phyloP scores from a whole-genome alignment of 2,797 vertebrate genomes.

The Epinephelus awoara region DNA sequence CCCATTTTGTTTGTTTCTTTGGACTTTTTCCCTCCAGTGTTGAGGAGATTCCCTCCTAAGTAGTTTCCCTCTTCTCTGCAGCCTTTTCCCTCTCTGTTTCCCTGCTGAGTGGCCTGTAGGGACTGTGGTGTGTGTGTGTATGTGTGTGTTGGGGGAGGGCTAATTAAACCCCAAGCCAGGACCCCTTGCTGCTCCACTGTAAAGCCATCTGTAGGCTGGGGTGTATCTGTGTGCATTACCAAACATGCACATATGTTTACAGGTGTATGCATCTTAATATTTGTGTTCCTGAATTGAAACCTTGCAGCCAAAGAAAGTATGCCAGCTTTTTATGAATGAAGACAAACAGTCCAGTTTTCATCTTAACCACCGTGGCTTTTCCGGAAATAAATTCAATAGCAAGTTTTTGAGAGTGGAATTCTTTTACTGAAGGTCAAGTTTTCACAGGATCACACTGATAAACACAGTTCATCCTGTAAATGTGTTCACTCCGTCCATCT shows the following conservation, averaged over 20 bases:
- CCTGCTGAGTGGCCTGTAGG: slow-evolving; percentile 69
- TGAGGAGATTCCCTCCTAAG: slow-evolving; percentile 79
- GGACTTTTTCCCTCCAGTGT: slow-evolving; percentile 77
- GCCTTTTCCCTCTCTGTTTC: slow-evolving; percentile 79
- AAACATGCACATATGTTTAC: slow-evolving; percentile 17
- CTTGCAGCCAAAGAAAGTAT: background rate
- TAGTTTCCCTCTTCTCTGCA: slow-evolving; percentile 83
- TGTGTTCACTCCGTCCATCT: background rate
- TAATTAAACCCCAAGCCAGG: slow-evolving; percentile 85
- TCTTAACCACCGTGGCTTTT: background rate
- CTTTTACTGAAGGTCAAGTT: background rate
- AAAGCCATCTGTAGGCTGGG: slow-evolving; percentile 75
- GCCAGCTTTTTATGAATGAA: background rate
- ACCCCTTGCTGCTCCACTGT: slow-evolving; percentile 60
- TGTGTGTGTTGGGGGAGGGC: slow-evolving; percentile 48
- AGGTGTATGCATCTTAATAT: slow-evolving; percentile 35
- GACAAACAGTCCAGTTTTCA: background rate
- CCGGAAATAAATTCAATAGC: background rate
- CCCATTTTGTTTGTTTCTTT: slow-evolving; percentile 7
- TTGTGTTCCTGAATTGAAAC: background rate
- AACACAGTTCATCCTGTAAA: background rate
- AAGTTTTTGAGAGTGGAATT: background rate
- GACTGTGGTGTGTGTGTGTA: slow-evolving; percentile 59
- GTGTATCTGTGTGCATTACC: slow-evolving; percentile 41
- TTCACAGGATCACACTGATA: slow-evolving; percentile 2